Base-by-base conservation (phyloP, 92 coral and sea anemone species). In the Ricordea florida region DNA sequence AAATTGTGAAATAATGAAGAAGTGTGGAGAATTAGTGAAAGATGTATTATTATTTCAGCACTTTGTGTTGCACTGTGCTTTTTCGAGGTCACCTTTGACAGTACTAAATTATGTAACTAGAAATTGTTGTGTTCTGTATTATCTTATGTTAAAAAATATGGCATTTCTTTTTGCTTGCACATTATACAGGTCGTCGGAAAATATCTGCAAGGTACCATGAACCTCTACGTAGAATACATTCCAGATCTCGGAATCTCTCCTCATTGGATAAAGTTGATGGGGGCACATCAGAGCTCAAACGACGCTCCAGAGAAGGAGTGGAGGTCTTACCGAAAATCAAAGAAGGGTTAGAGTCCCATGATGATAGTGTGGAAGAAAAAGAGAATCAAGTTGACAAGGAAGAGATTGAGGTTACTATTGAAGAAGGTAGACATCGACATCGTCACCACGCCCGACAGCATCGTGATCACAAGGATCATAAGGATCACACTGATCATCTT, bases 151-250 rank as follows among this genome's bases (percentile, higher is more conserved):
- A n/a, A n/a, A n/a, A n/a, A n/a, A n/a, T n/a, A n/a, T n/a, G n/a
- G n/a, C n/a, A n/a, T 34, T 13, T 2, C 13, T 34, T 11, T 32
- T 21, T 26, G 34, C 6, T 27, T 77, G 1, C n/a, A n/a, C n/a
- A n/a, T n/a, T n/a, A n/a, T n/a, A n/a, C 36, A 87, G 92, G 31
- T 67, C 87, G 81, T 37, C 82, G 92, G 17, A 69, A 81, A 29
- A 58, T 41, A n/a, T 67, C 92, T 3, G 53, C 88, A 31, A 87
- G 72, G 14, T 81, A 81, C 70, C 92, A 87, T 69, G 92, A 46
- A 57, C 87, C 92, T 24, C 64, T 87, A 49, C 87, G 71, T 7
- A 80, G 88, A 40, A 34, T 87, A 40, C 68, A 76, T 42, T 57
- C 88, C 11, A 74, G 57, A 43, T 69, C 62, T 40, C 56, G 55